These are phyloP conservation scores for Anthophora plumipes DNA, from an alignment of 2,888 invertebrate genomes.

Conservation along the genomic window DNA sequence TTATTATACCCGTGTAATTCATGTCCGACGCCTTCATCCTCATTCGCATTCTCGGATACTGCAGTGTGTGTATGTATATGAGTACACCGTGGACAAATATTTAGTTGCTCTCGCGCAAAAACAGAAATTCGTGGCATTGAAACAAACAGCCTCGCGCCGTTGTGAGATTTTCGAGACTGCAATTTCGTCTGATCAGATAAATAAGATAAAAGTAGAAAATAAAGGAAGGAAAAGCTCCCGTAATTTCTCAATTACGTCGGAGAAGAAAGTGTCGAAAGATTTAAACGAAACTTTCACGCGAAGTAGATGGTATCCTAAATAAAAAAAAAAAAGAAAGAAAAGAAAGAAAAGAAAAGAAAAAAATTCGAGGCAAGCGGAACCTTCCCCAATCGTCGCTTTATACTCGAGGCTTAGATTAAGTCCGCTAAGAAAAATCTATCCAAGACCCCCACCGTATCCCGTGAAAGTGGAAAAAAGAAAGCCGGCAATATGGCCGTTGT, in stretches of 20 bases:
- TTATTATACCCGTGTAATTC: constrained; percentile 72
- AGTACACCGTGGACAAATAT: constrained; percentile 38
- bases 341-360: too few species aligned
- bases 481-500: constrained; percentile 82
- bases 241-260: too few species aligned
- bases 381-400: constrained; percentile 78
- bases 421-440: constrained; percentile 84
- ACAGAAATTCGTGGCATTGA: constrained; percentile 22
- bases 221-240: too few species aligned
- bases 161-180: too few species aligned
- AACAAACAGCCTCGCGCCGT: too few species aligned
- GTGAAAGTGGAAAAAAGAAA: constrained; percentile 72
- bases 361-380: constrained; percentile 56
- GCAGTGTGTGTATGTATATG: too few species aligned
- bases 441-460: constrained; percentile 62
- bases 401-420: constrained; percentile 83
- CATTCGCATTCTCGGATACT: constrained; percentile 63
- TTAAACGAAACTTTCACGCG: too few species aligned
- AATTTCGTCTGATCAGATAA: too few species aligned
- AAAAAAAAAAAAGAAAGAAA: too few species aligned
- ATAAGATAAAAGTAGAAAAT: too few species aligned
- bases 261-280: too few species aligned
- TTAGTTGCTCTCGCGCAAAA: constrained; percentile 45
- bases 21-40: constrained; percentile 67
- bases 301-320: too few species aligned